Conservation (phyloP, 2,888 invertebrate genomes). For the Pocota personata region DNA sequence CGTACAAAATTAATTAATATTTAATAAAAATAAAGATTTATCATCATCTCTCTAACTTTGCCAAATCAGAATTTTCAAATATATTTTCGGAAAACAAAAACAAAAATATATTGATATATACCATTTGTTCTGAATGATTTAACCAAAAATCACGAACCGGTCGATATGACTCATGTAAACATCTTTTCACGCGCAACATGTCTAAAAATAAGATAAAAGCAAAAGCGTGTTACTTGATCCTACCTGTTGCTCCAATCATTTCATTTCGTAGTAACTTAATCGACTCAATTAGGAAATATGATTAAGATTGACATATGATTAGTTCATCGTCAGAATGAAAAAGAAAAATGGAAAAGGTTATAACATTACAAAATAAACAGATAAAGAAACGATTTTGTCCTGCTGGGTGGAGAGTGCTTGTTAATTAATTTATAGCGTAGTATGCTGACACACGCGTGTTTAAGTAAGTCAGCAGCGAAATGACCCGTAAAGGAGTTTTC, state of each 20-base stretch:
- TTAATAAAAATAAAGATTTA: neutral
- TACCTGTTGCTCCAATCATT: conserved; percentile 26
- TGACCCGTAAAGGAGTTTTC: neutral
- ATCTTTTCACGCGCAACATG: neutral
- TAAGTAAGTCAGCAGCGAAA: neutral
- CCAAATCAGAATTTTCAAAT: neutral
- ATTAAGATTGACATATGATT: conserved; percentile 28
- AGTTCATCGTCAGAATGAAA: neutral
- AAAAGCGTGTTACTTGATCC: conserved; percentile 22
- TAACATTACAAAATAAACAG: neutral
- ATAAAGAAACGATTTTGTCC: neutral
- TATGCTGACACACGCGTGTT: neutral
- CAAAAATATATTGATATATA: neutral
- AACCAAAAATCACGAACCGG: neutral
- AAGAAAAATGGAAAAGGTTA: neutral
- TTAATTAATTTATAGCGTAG: neutral
- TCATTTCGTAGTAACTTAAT: neutral
- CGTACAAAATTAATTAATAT: neutral
- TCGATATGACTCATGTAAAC: neutral
- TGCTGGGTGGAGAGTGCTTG: neutral
- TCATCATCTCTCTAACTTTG: neutral
- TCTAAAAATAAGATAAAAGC: conserved; percentile 14
- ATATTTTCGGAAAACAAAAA: neutral
- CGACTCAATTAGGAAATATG: conserved; percentile 7
- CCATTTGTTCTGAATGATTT: neutral